A percentile compares a stretch with the other conserved stretches of the same genome.
phyloP scores from a whole-genome alignment of 2,113 vertebrate genomes.

The Nematolebias whitei region DNA sequence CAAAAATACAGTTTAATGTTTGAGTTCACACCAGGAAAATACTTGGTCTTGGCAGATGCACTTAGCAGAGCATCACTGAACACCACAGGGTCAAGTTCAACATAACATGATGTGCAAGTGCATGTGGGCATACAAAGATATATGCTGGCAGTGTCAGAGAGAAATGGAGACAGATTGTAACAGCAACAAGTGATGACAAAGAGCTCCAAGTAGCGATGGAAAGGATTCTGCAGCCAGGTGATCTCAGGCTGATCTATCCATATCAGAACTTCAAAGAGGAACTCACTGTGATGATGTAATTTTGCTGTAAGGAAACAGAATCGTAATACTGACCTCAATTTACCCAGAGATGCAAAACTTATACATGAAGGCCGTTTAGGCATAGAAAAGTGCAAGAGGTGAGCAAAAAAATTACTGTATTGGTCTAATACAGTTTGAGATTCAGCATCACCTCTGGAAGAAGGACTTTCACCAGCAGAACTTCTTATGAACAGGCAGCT shows the following conservation, averaged over 20 bases:
- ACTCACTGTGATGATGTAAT: not conserved
- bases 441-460: not conserved
- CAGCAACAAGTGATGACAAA: not conserved
- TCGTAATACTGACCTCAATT: not conserved
- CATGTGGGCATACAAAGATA: not conserved
- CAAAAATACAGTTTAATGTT: not conserved
- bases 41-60: not conserved
- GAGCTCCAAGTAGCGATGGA: not conserved
- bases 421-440: not conserved
- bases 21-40: not conserved
- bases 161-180: not conserved
- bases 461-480: not conserved
- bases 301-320: not conserved
- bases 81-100: not conserved
- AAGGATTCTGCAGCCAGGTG: not conserved
- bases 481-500: not conserved
- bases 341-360: not conserved
- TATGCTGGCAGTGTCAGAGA: not conserved
- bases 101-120: not conserved
- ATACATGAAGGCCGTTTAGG: not conserved
- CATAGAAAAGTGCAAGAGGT: not conserved
- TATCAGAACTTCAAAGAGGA: not conserved
- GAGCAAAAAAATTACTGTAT: not conserved
- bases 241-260: not conserved
- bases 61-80: not conserved